Percentiles rank a stretch among this genome's conserved stretches.
Conservation (phyloP, 2,113 vertebrate species). For the Phalacrocorax pelagicus region DNA sequence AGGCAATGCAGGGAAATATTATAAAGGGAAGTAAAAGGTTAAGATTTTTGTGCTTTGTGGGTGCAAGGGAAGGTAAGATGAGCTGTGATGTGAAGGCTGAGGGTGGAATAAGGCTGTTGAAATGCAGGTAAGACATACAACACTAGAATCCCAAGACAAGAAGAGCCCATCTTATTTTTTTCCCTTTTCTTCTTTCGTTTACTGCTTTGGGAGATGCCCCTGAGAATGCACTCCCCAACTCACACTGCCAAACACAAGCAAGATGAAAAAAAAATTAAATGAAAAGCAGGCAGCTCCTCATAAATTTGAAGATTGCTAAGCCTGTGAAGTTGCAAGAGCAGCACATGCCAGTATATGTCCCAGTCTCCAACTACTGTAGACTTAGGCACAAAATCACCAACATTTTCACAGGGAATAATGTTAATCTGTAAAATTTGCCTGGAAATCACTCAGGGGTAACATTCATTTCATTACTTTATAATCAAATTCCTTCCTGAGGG, state of each 20-base stretch:
- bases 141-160: not conserved
- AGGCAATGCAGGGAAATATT: not conserved
- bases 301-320: not conserved
- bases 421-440: not conserved
- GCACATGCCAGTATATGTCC: not conserved
- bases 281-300: not conserved
- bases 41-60: not conserved
- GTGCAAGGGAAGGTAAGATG: not conserved
- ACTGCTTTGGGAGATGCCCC: not conserved
- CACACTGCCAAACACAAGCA: not conserved
- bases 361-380: not conserved
- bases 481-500: not conserved
- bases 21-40: not conserved
- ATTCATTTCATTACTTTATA: not conserved
- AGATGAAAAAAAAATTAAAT: not conserved
- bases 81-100: not conserved
- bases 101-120: not conserved
- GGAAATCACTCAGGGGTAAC: not conserved
- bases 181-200: not conserved
- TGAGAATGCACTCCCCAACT: not conserved
- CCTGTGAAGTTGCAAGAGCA: not conserved
- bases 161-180: not conserved
- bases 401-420: not conserved
- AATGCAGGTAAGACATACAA: not conserved
- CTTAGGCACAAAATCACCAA: not conserved